A percentile compares a stretch with the other conserved stretches of the same genome.
phyloP scores from a whole-genome alignment of 2,888 invertebrate genomes.

The Diarsia dahlii region DNA sequence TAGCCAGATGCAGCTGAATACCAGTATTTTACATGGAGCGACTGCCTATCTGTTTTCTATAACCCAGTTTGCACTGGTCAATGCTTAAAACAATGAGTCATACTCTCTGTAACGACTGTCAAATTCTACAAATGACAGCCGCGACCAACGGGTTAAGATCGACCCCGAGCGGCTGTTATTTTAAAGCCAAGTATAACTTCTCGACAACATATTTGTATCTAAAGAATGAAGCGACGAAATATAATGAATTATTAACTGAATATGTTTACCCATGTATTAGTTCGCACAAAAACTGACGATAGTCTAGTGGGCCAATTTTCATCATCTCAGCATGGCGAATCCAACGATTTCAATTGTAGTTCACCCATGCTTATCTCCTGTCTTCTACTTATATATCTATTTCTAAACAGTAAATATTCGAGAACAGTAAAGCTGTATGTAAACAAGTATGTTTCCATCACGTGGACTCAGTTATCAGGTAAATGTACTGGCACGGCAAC shows the following conservation, averaged over 20 bases:
- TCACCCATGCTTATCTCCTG: neutral
- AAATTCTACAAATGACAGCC: too few species aligned
- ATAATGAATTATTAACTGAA: neutral
- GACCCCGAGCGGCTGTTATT: neutral
- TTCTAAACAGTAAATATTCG: constrained; percentile 23
- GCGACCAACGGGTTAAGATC: neutral
- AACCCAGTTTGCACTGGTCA: neutral
- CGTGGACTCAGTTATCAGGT: constrained; percentile 16
- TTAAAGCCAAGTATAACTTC: neutral
- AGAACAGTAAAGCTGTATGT: constrained; percentile 29
- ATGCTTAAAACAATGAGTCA: too few species aligned
- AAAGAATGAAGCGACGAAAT: too few species aligned
- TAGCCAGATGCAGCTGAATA: neutral
- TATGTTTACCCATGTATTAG: too few species aligned
- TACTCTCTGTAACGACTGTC: too few species aligned
- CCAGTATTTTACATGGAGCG: neutral
- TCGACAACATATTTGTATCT: neutral
- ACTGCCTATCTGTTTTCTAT: neutral
- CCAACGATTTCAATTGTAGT: neutral
- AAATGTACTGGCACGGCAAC: constrained; percentile 9
- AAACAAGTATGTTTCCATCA: constrained; percentile 37
- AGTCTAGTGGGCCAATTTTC: neutral
- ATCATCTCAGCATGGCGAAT: neutral
- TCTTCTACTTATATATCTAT: neutral
- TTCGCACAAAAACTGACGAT: neutral